phyloP scores from a whole-genome alignment of 2,888 invertebrate genomes.

The Laothoe populi region DNA sequence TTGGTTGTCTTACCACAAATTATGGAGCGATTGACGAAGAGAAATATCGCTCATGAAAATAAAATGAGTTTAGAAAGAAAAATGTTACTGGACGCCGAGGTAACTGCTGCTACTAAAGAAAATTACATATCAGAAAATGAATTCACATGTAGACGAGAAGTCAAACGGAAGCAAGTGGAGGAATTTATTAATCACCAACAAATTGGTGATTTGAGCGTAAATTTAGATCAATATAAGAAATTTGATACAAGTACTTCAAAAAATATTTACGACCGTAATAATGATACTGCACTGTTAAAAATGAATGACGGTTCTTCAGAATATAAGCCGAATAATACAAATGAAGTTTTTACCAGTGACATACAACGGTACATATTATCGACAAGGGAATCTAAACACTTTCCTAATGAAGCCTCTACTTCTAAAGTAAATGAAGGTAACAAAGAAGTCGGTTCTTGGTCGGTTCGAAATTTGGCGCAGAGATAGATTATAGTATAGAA shows the following conservation, averaged over 20 bases:
- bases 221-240: neutral
- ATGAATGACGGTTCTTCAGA: too few species aligned
- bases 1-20: constrained; percentile 9
- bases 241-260: neutral
- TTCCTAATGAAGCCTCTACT: neutral
- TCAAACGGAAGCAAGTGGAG: neutral
- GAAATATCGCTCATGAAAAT: neutral
- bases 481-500: too few species aligned
- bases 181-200: neutral
- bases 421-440: too few species aligned
- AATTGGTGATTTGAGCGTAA: neutral
- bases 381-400: too few species aligned
- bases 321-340: too few species aligned
- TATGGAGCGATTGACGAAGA: constrained; percentile 2
- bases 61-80: neutral
- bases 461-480: too few species aligned
- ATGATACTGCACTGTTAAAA: too few species aligned
- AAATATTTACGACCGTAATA: neutral
- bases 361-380: too few species aligned
- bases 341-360: too few species aligned
- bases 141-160: neutral
- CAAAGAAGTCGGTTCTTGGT: too few species aligned
- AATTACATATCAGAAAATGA: neutral
- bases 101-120: neutral
- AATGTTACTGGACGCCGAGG: neutral